Conservation (phyloP, 2,797 vertebrate species). For the Acipenser oxyrinchus region DNA sequence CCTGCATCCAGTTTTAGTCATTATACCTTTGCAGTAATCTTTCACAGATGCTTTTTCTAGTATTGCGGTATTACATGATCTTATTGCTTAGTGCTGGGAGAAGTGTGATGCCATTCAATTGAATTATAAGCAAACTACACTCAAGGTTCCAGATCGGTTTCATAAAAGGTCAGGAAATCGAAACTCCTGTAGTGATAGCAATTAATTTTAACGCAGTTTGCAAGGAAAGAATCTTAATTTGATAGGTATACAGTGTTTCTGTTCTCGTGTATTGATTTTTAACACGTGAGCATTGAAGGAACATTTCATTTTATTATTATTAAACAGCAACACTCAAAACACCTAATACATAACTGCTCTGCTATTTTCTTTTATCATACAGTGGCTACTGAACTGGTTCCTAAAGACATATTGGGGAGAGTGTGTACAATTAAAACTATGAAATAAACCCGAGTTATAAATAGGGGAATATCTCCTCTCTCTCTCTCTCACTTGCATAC, state of each 20-base stretch:
- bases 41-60: neutral
- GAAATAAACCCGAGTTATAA: no score
- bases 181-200: neutral
- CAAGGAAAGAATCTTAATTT: neutral
- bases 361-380: no score
- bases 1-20: neutral
- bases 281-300: no score
- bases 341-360: no score
- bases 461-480: no score
- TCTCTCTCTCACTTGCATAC: no score
- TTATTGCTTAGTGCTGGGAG: neutral
- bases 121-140: neutral
- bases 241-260: neutral
- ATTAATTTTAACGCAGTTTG: neutral
- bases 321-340: no score
- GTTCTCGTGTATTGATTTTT: no score
- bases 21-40: neutral
- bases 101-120: neutral
- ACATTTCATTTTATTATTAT: no score
- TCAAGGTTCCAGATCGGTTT: neutral
- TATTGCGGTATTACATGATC: neutral
- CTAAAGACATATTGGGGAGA: no score
- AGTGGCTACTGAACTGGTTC: no score
- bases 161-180: neutral
- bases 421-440: no score